Evolutionary conservation across 2,888 invertebrate species (phyloP).

Genomic region (Leptinotarsa peninsularis): DNA sequence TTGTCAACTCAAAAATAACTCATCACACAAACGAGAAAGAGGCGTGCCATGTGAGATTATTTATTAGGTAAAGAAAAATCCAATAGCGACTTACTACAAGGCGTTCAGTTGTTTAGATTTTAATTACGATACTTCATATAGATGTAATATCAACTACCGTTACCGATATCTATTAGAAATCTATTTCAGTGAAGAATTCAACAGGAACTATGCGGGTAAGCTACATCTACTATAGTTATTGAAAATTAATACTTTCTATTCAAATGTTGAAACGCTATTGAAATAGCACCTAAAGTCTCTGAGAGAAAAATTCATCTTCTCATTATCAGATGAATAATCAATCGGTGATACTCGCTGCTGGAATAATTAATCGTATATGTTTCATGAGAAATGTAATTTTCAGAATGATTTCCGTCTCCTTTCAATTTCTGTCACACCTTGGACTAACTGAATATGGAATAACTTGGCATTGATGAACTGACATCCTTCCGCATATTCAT

Average conservation of each 20-base stretch:
- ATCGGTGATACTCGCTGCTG: not conserved
- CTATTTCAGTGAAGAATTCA: slow-evolving; percentile 12
- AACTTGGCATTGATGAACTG: no score
- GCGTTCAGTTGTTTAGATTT: slow-evolving; percentile 34
- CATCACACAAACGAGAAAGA: slow-evolving; percentile 4
- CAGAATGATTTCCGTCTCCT: not conserved
- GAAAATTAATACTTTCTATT: not conserved
- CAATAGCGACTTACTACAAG: slow-evolving; percentile 15
- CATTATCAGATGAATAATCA: not conserved
- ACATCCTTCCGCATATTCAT: no score
- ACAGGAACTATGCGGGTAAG: not conserved
- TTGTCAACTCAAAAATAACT: not conserved
- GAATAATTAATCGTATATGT: not conserved
- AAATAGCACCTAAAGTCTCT: not conserved
- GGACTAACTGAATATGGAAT: no score
- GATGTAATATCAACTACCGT: slow-evolving; percentile 33
- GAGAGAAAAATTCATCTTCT: not conserved
- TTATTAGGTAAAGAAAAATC: slow-evolving; percentile 10
- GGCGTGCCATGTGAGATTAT: slow-evolving; percentile 18
- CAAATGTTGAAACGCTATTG: not conserved
- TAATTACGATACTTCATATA: slow-evolving; percentile 38
- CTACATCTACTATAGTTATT: not conserved
- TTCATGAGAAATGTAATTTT: not conserved
- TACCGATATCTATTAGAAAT: slow-evolving; percentile 13
- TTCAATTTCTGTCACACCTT: not conserved